These are phyloP conservation scores for Lepidostoma basale DNA, from an alignment of 1,140 invertebrate species.

Conservation along the genomic window DNA sequence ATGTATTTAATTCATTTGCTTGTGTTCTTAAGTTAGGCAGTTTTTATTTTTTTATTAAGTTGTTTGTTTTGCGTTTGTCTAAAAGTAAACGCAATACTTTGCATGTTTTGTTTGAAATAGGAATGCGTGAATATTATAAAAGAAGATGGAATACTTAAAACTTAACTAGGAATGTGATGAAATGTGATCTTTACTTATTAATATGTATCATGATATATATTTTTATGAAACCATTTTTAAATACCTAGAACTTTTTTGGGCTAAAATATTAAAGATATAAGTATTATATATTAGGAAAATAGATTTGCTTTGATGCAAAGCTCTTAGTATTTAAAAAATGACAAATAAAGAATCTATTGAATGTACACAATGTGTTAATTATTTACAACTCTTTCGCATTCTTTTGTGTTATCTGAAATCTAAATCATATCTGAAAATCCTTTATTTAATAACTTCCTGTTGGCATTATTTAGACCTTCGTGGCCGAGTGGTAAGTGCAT, in stretches of 20 bases:
- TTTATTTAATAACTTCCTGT: too few species aligned
- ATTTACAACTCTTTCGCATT: too few species aligned
- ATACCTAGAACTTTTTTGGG: constrained; percentile 10
- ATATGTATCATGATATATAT: too few species aligned
- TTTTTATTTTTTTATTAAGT: background rate
- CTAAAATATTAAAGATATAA: constrained; percentile 2
- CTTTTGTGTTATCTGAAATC: too few species aligned
- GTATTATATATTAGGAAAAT: too few species aligned
- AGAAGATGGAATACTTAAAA: constrained; percentile 6
- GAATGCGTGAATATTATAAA: constrained; percentile 1
- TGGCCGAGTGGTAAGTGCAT: too few species aligned
- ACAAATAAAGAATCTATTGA: background rate
- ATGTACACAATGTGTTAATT: too few species aligned
- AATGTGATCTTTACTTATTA: constrained; percentile 18
- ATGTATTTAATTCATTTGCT: background rate
- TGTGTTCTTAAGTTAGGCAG: background rate
- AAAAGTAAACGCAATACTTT: too few species aligned
- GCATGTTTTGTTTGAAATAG: background rate
- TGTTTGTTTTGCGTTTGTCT: background rate
- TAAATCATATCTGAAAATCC: too few species aligned
- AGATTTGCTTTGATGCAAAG: too few species aligned
- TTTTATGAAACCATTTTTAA: constrained; percentile 6
- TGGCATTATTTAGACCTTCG: too few species aligned
- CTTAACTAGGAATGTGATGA: background rate
- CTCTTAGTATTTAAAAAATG: too few species aligned